phyloP scores from a whole-genome alignment of 2,113 vertebrate species.

The Callipepla squamata region DNA sequence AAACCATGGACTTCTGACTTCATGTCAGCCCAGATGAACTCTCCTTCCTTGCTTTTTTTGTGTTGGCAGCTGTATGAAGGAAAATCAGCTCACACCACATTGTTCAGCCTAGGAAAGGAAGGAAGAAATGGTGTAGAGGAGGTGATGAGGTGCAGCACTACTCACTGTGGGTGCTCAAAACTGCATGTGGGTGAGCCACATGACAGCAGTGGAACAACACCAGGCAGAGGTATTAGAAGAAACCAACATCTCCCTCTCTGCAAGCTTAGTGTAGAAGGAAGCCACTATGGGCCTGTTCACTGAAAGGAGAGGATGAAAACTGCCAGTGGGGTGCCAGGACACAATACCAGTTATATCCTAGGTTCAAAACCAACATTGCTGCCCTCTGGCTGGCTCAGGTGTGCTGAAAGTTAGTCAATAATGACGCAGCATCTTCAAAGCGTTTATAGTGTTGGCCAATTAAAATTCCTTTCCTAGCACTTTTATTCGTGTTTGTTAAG shows the following conservation, averaged over 20 bases:
- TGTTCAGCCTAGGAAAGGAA: neutral
- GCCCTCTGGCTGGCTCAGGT: conserved; percentile 58
- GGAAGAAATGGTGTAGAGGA: neutral
- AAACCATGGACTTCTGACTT: neutral
- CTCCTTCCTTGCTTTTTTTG: neutral
- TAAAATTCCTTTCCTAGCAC: conserved; percentile 60
- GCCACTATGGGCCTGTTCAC: neutral
- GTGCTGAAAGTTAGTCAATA: conserved; percentile 54
- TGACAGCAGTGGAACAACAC: neutral
- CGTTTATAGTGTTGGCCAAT: neutral
- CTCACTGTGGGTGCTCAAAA: neutral
- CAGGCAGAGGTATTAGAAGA: neutral
- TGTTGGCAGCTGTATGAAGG: neutral
- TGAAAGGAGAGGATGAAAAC: neutral
- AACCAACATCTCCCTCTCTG: neutral
- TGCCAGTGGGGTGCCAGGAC: neutral
- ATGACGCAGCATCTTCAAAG: conserved; percentile 71
- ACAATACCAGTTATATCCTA: neutral
- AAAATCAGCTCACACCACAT: neutral
- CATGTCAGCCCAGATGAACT: neutral
- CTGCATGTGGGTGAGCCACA: neutral
- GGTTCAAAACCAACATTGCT: neutral
- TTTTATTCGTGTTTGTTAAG: conserved; percentile 59
- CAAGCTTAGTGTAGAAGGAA: neutral
- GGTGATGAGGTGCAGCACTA: neutral